A percentile compares a stretch with the other conserved stretches of the same genome.
Conservation (phyloP, 1,140 invertebrate genomes). For the Panagrolaimus sp. region DNA sequence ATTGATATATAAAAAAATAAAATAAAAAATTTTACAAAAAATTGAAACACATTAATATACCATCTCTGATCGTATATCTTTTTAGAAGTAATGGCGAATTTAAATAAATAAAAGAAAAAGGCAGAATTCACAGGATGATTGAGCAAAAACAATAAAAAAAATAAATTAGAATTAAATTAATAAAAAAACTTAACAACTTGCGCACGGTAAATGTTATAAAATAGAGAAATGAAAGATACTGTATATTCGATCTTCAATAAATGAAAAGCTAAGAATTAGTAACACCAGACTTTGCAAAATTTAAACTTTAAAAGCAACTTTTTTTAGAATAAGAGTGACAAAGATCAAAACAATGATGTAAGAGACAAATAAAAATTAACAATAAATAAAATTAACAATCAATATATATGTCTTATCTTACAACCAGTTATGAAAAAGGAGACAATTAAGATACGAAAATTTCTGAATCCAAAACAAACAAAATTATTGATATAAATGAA, state of each 20-base stretch:
- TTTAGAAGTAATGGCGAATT: background rate
- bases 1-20: no score
- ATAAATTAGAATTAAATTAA: background rate
- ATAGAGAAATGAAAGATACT: constrained; percentile 10
- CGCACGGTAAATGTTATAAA: background rate
- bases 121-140: constrained; percentile 11
- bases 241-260: background rate
- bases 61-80: constrained; percentile 11
- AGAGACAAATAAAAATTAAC: background rate
- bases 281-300: background rate
- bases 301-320: background rate
- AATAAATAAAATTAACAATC: constrained; percentile 10
- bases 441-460: no score
- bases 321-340: background rate
- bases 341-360: background rate
- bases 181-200: constrained; percentile 7
- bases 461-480: background rate
- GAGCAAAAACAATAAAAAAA: constrained; percentile 10
- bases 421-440: background rate
- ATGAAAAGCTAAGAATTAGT: background rate
- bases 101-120: no score
- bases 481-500: background rate
- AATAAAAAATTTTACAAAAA: no score
- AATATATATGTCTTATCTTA: background rate
- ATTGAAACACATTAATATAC: no score